Base-by-base conservation (phyloP, 2,888 invertebrate genomes). In the Norana najaformis region DNA sequence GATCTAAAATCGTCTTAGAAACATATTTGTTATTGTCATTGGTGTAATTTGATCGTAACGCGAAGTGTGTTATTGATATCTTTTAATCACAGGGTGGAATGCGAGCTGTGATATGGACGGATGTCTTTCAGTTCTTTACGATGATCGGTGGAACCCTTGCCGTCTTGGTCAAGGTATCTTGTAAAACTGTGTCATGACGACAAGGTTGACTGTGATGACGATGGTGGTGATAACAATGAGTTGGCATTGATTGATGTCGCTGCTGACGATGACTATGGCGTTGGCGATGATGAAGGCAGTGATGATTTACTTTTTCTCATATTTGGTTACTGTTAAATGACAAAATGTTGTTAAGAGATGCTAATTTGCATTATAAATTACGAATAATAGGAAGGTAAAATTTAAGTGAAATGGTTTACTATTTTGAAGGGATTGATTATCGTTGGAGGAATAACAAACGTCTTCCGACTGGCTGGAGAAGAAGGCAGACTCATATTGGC, bases 31-130 rank as follows among this genome's bases (percentile, higher is more conserved):
- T n/a, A n/a, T n/a, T n/a, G n/a, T n/a, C n/a, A n/a, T n/a, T n/a
- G n/a, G n/a, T n/a, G n/a, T n/a, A n/a, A n/a, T n/a, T n/a, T n/a
- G n/a, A n/a, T n/a, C n/a, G n/a, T n/a, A n/a, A n/a, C n/a, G n/a
- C n/a, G n/a, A n/a, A n/a, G n/a, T 83, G 20, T 83, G 4, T 11
- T 4, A 35, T n/a, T 6, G 1, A 35, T 83, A 16, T 83, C n/a
- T 82, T 82, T 3, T 83, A 2, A 16, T 35, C 92, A 13, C 91
- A 94, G 95, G 95, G 95, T 88, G 83, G 89, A 16, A 83, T 89
- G 85, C 38, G 89, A 41, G 83, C 89, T 30, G 89, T 82, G 16
- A 88, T 82, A 37, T 89, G 89, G 89, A 89, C 89, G 35, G 89
- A 89, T 37, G 89, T 89, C 35, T 89, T 89, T 89, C 89, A 89